Conservation (phyloP, 2,888 invertebrate species). For the Ariolimax columbianus region DNA sequence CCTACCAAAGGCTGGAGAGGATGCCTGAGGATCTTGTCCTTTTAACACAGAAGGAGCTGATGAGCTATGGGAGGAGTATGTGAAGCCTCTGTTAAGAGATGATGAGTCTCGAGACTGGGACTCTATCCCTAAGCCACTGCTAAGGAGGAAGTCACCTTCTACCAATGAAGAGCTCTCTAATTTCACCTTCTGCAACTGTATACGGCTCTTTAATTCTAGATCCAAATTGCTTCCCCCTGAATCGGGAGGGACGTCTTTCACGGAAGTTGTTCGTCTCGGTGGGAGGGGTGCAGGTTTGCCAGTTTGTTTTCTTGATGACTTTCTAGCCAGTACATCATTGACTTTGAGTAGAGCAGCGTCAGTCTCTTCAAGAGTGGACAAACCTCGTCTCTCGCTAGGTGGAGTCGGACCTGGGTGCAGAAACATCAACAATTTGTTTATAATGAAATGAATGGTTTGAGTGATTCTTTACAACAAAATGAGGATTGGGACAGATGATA, state of each 20-base stretch:
- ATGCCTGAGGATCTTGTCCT: constrained; percentile 26
- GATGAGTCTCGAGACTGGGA: constrained; percentile 14
- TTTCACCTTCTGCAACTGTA: constrained; percentile 73
- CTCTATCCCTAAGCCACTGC: constrained; percentile 20
- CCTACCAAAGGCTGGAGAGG: background rate
- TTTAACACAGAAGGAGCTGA: constrained; percentile 33
- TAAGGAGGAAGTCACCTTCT: constrained; percentile 43
- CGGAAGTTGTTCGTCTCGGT: constrained; percentile 93
- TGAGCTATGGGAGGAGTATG: constrained; percentile 23
- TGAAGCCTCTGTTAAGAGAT: constrained; percentile 15
- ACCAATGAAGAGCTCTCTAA: constrained; percentile 68
- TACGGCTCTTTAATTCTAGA: constrained; percentile 70
- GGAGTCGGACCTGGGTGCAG: constrained; percentile 70
- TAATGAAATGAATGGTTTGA: no score
- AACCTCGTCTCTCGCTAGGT: constrained; percentile 67
- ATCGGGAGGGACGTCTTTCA: constrained; percentile 77
- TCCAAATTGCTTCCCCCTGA: constrained; percentile 61
- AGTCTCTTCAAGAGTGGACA: constrained; percentile 66
- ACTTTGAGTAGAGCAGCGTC: constrained; percentile 68
- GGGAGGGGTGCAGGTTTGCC: constrained; percentile 83
- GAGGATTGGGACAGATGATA: no score
- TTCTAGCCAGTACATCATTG: constrained; percentile 67
- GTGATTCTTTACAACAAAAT: no score
- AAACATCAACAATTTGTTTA: background rate
- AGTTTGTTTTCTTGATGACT: constrained; percentile 64